Evolutionary conservation across 2,113 vertebrate genomes (phyloP).

Genomic region (Scomber japonicus): DNA sequence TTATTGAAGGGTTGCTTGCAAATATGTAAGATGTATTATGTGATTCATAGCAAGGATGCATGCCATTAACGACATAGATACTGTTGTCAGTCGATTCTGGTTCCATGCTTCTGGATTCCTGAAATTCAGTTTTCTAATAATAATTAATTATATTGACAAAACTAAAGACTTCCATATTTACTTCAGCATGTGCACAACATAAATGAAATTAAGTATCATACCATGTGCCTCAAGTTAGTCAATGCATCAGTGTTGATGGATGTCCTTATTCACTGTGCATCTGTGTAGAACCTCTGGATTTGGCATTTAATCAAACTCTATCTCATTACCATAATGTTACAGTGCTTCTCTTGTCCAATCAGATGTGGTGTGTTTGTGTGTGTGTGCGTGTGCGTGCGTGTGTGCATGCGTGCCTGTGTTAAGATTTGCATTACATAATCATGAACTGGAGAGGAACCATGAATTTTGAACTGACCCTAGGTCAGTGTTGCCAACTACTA

Average conservation of each 20-base stretch:
- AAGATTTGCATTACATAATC: too few relatives aligned
- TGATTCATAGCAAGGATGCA: slow-evolving; percentile 25
- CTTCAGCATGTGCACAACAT: too few relatives aligned
- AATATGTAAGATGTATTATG: neutral
- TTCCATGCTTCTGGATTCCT: slow-evolving; percentile 16
- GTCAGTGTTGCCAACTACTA: too few relatives aligned
- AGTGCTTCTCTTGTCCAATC: neutral
- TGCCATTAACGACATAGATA: neutral
- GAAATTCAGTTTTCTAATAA: neutral
- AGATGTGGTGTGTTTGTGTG: neutral
- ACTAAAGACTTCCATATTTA: neutral
- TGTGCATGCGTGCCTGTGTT: too few relatives aligned
- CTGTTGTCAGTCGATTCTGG: neutral
- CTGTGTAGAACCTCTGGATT: neutral
- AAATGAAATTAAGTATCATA: neutral
- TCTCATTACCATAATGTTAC: neutral
- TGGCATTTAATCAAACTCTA: neutral
- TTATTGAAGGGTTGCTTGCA: neutral
- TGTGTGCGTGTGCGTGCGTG: too few relatives aligned
- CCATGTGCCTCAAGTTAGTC: neutral
- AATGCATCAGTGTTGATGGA: neutral
- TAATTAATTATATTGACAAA: neutral
- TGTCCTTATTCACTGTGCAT: neutral
- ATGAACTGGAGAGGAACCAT: too few relatives aligned
- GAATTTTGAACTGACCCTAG: too few relatives aligned